phyloP scores from a whole-genome alignment of 2,113 vertebrate genomes.

The Coreoperca whiteheadi region DNA sequence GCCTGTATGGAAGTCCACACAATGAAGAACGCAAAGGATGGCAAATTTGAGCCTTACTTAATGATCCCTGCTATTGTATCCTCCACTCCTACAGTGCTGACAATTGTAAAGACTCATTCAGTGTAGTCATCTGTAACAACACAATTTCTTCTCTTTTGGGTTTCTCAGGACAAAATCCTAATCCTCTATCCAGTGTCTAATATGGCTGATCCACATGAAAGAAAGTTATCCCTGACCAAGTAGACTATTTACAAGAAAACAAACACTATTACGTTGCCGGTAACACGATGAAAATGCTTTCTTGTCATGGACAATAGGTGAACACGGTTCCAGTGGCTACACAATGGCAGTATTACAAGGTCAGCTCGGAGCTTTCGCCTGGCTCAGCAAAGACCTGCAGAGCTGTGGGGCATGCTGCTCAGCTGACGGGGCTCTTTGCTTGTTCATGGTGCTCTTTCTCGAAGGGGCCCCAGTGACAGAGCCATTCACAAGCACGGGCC shows the following conservation, averaged over 20 bases:
- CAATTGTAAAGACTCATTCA: not conserved
- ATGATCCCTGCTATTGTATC: slow-evolving; percentile 1
- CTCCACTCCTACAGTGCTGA: slow-evolving; percentile 11
- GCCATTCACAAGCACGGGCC: slow-evolving; percentile 78
- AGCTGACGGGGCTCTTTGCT: slow-evolving; percentile 87
- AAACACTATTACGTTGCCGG: not conserved
- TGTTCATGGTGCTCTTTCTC: slow-evolving; percentile 80
- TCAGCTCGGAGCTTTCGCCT: slow-evolving; percentile 79
- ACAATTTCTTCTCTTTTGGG: not conserved
- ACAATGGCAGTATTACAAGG: slow-evolving; percentile 80
- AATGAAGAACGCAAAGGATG: slow-evolving; percentile 24
- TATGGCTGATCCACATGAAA: slow-evolving; percentile 1
- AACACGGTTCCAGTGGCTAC: slow-evolving; percentile 66
- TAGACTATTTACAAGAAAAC: not conserved
- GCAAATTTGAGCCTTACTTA: slow-evolving; percentile 15
- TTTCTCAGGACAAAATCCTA: slow-evolving; percentile 15
- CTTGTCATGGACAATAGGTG: slow-evolving; percentile 68
- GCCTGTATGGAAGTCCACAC: not conserved
- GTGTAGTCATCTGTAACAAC: not conserved
- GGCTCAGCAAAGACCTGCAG: slow-evolving; percentile 82
- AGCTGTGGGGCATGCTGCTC: slow-evolving; percentile 52
- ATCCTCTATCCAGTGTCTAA: not conserved
- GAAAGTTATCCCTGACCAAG: not conserved
- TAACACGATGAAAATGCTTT: slow-evolving; percentile 62
- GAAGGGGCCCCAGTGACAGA: slow-evolving; percentile 78